Base-by-base conservation (phyloP, 2,888 invertebrate genomes). In the Ophioninae sp. region DNA sequence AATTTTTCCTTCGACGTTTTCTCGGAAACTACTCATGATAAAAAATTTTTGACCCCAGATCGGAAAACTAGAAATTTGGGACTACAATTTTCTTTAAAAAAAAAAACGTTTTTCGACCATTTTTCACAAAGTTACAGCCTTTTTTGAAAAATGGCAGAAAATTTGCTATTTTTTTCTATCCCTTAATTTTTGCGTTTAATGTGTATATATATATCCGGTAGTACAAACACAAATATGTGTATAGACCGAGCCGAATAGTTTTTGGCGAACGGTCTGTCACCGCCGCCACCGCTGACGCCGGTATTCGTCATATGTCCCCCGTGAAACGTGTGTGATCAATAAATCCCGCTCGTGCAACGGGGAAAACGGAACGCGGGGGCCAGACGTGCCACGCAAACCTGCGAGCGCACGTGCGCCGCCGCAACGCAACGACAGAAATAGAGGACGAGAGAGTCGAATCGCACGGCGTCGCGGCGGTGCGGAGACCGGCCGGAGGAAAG, bases 241-340 rank as follows among this genome's bases (percentile, higher is more conserved):
- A 51, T 17, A 17, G 51, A 17, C 13, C 17, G 59, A 63, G 51
- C 44, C 23, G 41, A 68, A 68, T 51, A 58, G 22, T 82, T 78
- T 82, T 79, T 51, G 71, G 64, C 64, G 41, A 22, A 69, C 20
- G 23, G 59, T 0, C 22, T 67, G 39, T 41, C 51, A 51, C 51
- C 51, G 17, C 44, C 44, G 44, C n/a, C 0, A 67, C 59, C 23
- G 41, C 30, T 56, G 79, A 39, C 79, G 85, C 78, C 81, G 86
- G 85, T 86, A 87, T 89, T 20, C 86, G 86, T 88, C 83, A 82
- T 86, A 87, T 88, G 88, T 87, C 90, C 88, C 87, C 88, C 87
- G 89, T 89, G 88, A 76, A 88, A 89, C 89, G 91, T 90, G 90
- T 89, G 90, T 91, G 92, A 92, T 92, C 92, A 92, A 92, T 92